phyloP scores from a whole-genome alignment of 2,113 vertebrate species.

The Prunella himalayana region DNA sequence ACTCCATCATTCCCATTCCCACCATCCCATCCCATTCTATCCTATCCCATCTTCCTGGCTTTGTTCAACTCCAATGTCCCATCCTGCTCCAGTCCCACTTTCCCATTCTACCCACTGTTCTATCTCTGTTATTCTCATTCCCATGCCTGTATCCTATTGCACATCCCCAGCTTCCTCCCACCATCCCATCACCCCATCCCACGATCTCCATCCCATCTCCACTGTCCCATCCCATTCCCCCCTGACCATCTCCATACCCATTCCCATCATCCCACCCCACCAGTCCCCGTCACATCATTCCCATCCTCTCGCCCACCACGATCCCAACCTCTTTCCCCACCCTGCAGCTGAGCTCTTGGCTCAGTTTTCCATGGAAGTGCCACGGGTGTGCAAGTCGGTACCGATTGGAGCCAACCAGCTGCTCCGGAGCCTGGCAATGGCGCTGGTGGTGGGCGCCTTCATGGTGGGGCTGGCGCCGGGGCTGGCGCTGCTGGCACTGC shows the following conservation, averaged over 20 bases:
- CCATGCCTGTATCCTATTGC: background rate
- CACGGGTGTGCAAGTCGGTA: rapidly evolving
- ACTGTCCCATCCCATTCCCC: background rate
- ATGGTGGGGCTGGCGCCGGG: background rate
- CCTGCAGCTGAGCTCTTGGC: background rate
- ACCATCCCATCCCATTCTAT: too few relatives aligned
- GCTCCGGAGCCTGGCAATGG: background rate
- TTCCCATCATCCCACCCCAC: background rate
- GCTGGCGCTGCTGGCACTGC: background rate
- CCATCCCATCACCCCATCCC: background rate
- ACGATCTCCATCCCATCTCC: background rate
- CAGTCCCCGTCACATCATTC: background rate
- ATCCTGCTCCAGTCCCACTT: background rate
- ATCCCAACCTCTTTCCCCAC: background rate
- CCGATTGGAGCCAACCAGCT: rapidly evolving
- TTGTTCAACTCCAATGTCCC: background rate
- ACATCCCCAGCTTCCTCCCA: background rate
- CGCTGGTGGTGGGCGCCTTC: background rate
- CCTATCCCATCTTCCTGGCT: too few relatives aligned
- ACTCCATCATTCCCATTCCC: too few relatives aligned
- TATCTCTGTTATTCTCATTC: background rate
- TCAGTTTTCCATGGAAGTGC: background rate
- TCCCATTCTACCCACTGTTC: background rate
- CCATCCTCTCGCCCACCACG: background rate
- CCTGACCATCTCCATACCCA: background rate